Evolutionary conservation across 2,113 vertebrate genomes (phyloP).

Genomic region (Alosa alosa): DNA sequence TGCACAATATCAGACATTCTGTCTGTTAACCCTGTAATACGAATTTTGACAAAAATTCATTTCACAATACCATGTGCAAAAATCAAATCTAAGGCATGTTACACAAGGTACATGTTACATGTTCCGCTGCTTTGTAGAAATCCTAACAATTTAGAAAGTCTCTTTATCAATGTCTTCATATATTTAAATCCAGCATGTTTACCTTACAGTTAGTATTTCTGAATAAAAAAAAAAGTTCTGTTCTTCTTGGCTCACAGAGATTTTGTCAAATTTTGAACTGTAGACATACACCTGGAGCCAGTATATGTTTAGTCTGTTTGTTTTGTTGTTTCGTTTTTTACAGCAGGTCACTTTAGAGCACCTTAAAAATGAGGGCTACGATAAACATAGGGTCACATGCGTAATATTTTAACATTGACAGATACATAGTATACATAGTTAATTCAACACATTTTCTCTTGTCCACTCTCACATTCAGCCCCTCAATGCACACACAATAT

Average conservation of each 20-base stretch:
- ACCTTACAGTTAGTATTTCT: neutral
- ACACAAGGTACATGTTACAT: slow-evolving; percentile 23
- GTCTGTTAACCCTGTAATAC: slow-evolving; percentile 38
- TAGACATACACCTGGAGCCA: neutral
- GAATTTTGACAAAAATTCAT: slow-evolving; percentile 29
- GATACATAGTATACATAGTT: neutral
- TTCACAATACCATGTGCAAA: slow-evolving; percentile 40
- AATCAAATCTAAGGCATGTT: slow-evolving; percentile 53
- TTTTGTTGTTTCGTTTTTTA: slow-evolving; percentile 12
- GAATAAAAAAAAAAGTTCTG: slow-evolving; percentile 40
- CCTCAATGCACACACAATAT: neutral
- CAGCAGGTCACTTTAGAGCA: slow-evolving; percentile 34
- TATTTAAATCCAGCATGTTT: neutral
- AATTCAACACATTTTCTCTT: neutral
- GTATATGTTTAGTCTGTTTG: neutral
- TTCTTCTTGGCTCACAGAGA: slow-evolving; percentile 55
- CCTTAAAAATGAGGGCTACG: neutral
- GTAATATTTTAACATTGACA: neutral
- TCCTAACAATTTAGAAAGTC: neutral
- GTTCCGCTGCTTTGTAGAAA: neutral
- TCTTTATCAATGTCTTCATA: neutral
- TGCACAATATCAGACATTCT: neutral
- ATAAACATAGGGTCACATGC: slow-evolving; percentile 23
- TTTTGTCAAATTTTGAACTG: slow-evolving; percentile 22
- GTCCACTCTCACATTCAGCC: neutral